phyloP scores from a whole-genome alignment of 2,113 vertebrate genomes.

The Fulmarus glacialis region DNA sequence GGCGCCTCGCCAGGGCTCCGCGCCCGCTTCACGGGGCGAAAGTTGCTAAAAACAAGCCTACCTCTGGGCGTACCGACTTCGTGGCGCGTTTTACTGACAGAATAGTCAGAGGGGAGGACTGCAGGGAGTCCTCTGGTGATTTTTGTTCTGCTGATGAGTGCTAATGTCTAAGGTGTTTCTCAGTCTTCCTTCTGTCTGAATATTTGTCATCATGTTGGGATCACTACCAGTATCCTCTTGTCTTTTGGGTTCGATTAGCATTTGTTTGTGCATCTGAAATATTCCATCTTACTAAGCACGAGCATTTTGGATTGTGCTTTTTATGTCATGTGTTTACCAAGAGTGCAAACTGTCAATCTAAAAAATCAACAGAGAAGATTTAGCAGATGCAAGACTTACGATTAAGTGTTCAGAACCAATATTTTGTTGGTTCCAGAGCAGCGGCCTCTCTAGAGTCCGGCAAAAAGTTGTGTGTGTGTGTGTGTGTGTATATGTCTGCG shows the following conservation, averaged over 20 bases:
- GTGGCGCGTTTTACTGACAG: background rate
- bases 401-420: background rate
- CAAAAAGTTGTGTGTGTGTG: background rate
- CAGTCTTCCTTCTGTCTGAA: background rate
- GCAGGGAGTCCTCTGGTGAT: background rate
- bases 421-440: background rate
- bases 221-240: background rate
- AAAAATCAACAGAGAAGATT: background rate
- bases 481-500: accelerated
- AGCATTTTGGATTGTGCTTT: background rate
- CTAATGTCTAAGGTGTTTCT: background rate
- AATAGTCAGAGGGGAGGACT: background rate
- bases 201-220: background rate
- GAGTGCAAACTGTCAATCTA: background rate
- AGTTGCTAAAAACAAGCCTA: background rate
- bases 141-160: background rate
- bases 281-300: accelerated
- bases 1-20: accelerated
- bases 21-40: accelerated
- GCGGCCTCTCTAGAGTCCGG: background rate
- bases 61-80: accelerated
- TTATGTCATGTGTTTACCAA: background rate
- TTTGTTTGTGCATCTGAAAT: background rate
- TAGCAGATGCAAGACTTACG: background rate
- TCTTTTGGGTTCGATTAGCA: background rate